Evolutionary conservation across 2,113 vertebrate species (phyloP).

Genomic region (Acrocephalus kingi): DNA sequence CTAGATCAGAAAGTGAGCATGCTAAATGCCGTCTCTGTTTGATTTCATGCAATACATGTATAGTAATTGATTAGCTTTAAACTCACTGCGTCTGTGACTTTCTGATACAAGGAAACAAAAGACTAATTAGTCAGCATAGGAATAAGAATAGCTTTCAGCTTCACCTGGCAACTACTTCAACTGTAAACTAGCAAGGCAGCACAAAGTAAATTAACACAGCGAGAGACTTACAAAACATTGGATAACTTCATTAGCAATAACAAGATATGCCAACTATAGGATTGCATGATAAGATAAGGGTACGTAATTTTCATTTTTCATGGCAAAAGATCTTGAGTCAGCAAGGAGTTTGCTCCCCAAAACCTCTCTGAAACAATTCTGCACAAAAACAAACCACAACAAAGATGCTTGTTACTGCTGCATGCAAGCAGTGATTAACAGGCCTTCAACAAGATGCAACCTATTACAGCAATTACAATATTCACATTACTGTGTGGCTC

Average conservation of each 20-base stretch:
- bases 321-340: conserved; percentile 13
- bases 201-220: conserved; percentile 15
- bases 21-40: conserved; percentile 5
- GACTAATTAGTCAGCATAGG: conserved; percentile 51
- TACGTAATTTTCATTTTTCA: conserved; percentile 17
- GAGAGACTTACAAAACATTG: conserved; percentile 11
- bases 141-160: conserved; percentile 43
- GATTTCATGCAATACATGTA: conserved; percentile 52
- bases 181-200: conserved; percentile 13
- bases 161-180: neutral
- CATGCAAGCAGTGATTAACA: neutral
- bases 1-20: conserved; percentile 49
- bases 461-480: neutral
- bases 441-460: neutral
- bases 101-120: conserved; percentile 64
- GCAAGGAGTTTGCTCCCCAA: neutral
- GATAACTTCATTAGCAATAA: conserved; percentile 15
- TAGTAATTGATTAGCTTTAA: conserved; percentile 53
- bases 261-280: neutral
- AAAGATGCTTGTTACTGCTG: neutral
- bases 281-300: neutral
- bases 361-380: neutral
- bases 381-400: neutral
- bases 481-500: neutral
- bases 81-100: conserved; percentile 64